A percentile compares a stretch with the other conserved stretches of the same genome.
phyloP scores from a whole-genome alignment of 2,797 vertebrate species.

The Iguana delicatissima region DNA sequence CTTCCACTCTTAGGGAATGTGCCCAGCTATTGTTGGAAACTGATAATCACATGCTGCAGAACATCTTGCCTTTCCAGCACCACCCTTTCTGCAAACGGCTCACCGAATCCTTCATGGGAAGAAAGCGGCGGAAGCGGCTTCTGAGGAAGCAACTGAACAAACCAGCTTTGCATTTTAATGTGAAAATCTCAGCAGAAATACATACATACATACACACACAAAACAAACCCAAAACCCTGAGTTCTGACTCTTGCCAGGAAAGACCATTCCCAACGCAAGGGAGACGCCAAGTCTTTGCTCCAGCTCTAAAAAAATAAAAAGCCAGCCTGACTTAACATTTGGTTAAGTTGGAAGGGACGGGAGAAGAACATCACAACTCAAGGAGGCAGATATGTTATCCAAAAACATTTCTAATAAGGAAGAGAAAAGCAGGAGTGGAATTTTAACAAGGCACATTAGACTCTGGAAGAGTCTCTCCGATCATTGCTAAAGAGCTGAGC shows the following conservation, averaged over 20 bases:
- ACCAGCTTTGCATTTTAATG: slow-evolving; percentile 71
- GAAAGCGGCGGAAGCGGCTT: slow-evolving; percentile 47
- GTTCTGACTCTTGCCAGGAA: slow-evolving; percentile 64
- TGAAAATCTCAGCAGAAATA: slow-evolving; percentile 63
- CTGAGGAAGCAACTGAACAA: slow-evolving; percentile 64
- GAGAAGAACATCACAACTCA: slow-evolving; percentile 44
- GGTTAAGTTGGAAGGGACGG: slow-evolving; percentile 53
- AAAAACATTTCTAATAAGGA: slow-evolving; percentile 46
- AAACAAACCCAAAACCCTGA: slow-evolving; percentile 14
- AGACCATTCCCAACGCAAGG: slow-evolving; percentile 65
- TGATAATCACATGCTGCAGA: slow-evolving; percentile 68
- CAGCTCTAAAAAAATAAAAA: slow-evolving; percentile 46
- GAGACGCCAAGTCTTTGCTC: slow-evolving; percentile 61
- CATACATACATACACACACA: too few relatives aligned
- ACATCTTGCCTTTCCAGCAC: slow-evolving; percentile 60
- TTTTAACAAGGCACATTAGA: slow-evolving; percentile 57
- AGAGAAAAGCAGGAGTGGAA: slow-evolving; percentile 36
- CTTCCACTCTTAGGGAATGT: slow-evolving; percentile 67
- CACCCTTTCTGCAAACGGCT: slow-evolving; percentile 58
- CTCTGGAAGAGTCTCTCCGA: slow-evolving; percentile 53
- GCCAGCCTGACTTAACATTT: slow-evolving; percentile 65
- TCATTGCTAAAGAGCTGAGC: slow-evolving; percentile 46
- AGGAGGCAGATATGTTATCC: slow-evolving; percentile 56
- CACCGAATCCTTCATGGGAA: slow-evolving; percentile 47
- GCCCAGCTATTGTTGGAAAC: slow-evolving; percentile 80